These are phyloP conservation scores for Notarius quadriscutis DNA, from an alignment of 2,113 vertebrate genomes.

Conservation along the genomic window DNA sequence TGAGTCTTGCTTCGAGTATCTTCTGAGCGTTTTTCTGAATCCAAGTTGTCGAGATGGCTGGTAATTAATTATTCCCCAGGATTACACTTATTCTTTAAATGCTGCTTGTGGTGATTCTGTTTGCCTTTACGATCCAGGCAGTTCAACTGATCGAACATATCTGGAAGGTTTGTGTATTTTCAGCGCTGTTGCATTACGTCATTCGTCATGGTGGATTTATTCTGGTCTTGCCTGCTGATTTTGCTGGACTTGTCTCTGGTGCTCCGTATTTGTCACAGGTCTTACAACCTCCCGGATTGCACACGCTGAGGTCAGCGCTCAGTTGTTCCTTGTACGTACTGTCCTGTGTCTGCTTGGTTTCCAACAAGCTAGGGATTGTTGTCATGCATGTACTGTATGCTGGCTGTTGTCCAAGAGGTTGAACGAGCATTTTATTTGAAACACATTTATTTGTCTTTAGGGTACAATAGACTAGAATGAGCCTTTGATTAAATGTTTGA, in stretches of 20 bases:
- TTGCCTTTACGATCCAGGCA: neutral
- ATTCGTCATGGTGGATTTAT: conserved; percentile 29
- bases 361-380: conserved; percentile 42
- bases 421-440: conserved; percentile 27
- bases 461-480: conserved; percentile 7
- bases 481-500: conserved; percentile 1
- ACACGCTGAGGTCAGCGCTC: conserved; percentile 45
- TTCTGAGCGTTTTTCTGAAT: neutral
- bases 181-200: neutral
- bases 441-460: neutral
- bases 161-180: conserved; percentile 12
- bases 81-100: neutral
- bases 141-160: neutral
- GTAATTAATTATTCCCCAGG: conserved; percentile 27
- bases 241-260: conserved; percentile 20
- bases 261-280: conserved; percentile 21
- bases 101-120: neutral
- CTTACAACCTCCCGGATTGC: conserved; percentile 25
- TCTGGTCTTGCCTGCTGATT: conserved; percentile 31
- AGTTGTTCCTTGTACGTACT: conserved; percentile 48
- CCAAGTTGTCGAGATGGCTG: neutral
- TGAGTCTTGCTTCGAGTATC: neutral
- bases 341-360: conserved; percentile 30
- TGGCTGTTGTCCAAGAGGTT: conserved; percentile 7
- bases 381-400: conserved; percentile 15